These are phyloP conservation scores for Nysson spinosus DNA, from an alignment of 2,888 invertebrate species.

Conservation along the genomic window DNA sequence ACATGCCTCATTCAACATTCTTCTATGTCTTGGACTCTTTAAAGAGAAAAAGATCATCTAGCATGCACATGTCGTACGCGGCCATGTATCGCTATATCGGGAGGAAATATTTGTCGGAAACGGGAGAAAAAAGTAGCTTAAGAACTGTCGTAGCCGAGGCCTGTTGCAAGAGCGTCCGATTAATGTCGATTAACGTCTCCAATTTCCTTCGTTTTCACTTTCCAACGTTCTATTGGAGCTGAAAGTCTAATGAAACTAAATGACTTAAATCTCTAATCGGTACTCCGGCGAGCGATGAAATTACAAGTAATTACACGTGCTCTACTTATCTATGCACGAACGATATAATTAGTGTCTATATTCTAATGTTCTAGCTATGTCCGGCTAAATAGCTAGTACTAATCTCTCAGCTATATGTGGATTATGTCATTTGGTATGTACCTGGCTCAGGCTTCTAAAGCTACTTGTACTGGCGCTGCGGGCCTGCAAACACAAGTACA, in stretches of 20 bases:
- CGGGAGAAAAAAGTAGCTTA: not conserved
- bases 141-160: not conserved
- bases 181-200: not conserved
- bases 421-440: slow-evolving; percentile 78
- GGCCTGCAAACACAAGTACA: slow-evolving; percentile 84
- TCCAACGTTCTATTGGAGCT: too few species aligned
- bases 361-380: slow-evolving; percentile 53
- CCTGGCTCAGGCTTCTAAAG: slow-evolving; percentile 94
- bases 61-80: slow-evolving; percentile 31
- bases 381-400: slow-evolving; percentile 59
- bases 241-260: not conserved
- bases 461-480: slow-evolving; percentile 93
- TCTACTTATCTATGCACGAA: slow-evolving; percentile 54
- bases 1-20: slow-evolving; percentile 56
- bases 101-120: not conserved
- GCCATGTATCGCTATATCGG: not conserved
- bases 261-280: not conserved
- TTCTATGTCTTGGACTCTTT: slow-evolving; percentile 1
- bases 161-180: not conserved
- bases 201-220: not conserved
- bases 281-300: slow-evolving; percentile 29
- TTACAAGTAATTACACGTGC: slow-evolving; percentile 27
- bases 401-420: slow-evolving; percentile 57
- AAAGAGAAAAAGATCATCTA: slow-evolving; percentile 2
- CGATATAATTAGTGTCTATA: slow-evolving; percentile 30